phyloP scores from a whole-genome alignment of 2,113 vertebrate species.

The Pelecanus crispus region DNA sequence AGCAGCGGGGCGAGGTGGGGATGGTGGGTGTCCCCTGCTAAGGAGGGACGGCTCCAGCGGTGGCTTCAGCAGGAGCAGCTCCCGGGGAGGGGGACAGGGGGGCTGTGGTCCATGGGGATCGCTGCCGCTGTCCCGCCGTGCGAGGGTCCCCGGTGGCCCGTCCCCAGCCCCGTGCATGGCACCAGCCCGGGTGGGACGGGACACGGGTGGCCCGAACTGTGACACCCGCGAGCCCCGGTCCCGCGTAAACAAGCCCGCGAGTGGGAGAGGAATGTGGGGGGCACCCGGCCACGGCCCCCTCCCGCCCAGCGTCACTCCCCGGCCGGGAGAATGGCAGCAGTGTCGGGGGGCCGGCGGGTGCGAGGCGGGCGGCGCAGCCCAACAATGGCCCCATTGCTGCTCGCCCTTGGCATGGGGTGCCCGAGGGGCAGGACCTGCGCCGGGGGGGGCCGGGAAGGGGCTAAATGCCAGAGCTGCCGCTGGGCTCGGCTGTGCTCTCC shows the following conservation, averaged over 20 bases:
- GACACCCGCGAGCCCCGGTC: fast-evolving
- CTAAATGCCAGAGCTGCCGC: slow-evolving; percentile 26
- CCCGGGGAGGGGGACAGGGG: neutral
- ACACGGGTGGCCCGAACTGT: fast-evolving
- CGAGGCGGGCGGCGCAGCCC: slow-evolving; percentile 56
- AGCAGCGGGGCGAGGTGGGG: neutral
- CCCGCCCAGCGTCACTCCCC: neutral
- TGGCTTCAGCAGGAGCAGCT: neutral
- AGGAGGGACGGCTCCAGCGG: neutral
- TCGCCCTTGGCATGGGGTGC: slow-evolving; percentile 31
- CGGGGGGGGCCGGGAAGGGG: neutral
- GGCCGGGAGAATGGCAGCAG: slow-evolving; percentile 70
- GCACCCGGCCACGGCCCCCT: neutral
- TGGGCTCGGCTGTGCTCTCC: neutral
- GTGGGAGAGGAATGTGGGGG: slow-evolving; percentile 73
- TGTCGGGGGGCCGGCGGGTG: slow-evolving; percentile 66
- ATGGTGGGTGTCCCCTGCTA: neutral
- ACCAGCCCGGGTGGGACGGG: neutral
- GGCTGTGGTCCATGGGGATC: fast-evolving
- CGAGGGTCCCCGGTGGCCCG: neutral
- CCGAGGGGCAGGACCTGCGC: slow-evolving; percentile 71
- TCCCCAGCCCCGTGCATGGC: neutral
- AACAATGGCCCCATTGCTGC: slow-evolving; percentile 85
- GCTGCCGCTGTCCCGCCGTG: neutral
- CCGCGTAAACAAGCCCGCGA: neutral